phyloP scores from a whole-genome alignment of 2,888 invertebrate genomes.

The Morinoia aosen region DNA sequence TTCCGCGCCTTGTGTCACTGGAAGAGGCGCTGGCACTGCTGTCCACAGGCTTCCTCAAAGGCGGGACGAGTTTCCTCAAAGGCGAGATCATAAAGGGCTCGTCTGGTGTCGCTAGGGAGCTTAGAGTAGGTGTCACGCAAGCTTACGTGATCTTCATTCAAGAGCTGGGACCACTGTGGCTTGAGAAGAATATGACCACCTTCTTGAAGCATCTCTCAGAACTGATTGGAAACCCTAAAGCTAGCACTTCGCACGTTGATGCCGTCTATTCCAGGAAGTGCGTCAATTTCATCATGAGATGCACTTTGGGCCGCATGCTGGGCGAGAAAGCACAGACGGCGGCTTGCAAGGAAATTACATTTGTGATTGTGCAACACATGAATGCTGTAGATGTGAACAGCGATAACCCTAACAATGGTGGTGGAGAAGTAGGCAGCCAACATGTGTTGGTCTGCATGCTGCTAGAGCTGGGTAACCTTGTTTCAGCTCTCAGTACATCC shows the following conservation, averaged over 20 bases:
- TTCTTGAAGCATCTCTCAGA: slow-evolving; percentile 92
- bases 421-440: slow-evolving; percentile 86
- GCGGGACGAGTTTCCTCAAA: slow-evolving; percentile 94
- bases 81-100: slow-evolving; percentile 96
- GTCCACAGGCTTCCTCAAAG: slow-evolving; percentile 93
- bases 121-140: slow-evolving; percentile 97
- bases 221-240: slow-evolving; percentile 92
- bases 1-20: slow-evolving; percentile 81
- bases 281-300: slow-evolving; percentile 93
- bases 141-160: slow-evolving; percentile 96
- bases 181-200: slow-evolving; percentile 90
- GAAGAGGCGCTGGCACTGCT: slow-evolving; percentile 93
- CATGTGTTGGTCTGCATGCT: slow-evolving; percentile 93
- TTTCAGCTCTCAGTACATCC: slow-evolving; percentile 93
- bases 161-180: slow-evolving; percentile 93
- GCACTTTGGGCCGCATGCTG: slow-evolving; percentile 92
- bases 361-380: slow-evolving; percentile 93
- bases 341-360: slow-evolving; percentile 90
- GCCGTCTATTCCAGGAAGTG: slow-evolving; percentile 98
- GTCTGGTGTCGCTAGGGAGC: slow-evolving; percentile 93
- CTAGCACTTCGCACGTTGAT: slow-evolving; percentile 95
- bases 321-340: slow-evolving; percentile 97
- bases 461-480: slow-evolving; percentile 91
- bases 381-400: slow-evolving; percentile 79
- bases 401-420: background rate